These are phyloP conservation scores for Coptodon bakossiorum DNA, from an alignment of 2,113 vertebrate species.

Conservation along the genomic window DNA sequence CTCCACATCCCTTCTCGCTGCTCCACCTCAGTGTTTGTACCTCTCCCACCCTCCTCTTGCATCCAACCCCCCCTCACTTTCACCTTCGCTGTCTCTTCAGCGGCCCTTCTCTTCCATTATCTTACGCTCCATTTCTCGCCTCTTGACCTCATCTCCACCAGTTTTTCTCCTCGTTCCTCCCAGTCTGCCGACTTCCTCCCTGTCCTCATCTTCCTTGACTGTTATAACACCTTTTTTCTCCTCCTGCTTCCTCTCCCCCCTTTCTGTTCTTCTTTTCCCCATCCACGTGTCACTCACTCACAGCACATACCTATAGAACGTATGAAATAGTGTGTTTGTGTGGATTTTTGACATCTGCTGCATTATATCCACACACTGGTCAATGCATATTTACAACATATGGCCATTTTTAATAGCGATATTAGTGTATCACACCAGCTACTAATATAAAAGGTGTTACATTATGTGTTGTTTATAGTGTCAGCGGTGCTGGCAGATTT, in stretches of 20 bases:
- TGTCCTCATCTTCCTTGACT: background rate
- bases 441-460: background rate
- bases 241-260: background rate
- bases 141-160: background rate
- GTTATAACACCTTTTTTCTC: background rate
- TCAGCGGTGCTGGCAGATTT: background rate
- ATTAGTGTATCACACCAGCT: background rate
- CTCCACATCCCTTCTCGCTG: background rate
- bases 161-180: background rate
- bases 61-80: background rate
- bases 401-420: background rate
- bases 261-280: background rate
- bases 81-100: background rate
- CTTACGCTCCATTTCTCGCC: background rate
- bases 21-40: background rate
- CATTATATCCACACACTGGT: background rate
- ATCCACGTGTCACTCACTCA: background rate
- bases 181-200: background rate
- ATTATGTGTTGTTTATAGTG: background rate
- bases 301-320: background rate
- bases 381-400: background rate
- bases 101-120: background rate
- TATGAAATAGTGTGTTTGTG: background rate
- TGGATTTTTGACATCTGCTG: background rate
- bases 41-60: background rate